phyloP scores from a whole-genome alignment of 2,113 vertebrate species.

The Sardina pilchardus region DNA sequence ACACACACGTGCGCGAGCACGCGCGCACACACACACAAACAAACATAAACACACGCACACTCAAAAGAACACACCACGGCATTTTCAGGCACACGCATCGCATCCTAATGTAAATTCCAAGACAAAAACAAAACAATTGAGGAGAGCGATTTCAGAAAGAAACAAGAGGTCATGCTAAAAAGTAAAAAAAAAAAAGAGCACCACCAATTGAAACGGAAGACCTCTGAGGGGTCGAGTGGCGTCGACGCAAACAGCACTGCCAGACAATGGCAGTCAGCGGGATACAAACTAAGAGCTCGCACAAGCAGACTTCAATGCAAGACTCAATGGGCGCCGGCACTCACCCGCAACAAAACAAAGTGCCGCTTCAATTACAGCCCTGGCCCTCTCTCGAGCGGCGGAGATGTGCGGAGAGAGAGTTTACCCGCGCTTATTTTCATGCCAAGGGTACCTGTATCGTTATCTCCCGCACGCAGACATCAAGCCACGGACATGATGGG shows the following conservation, averaged over 20 bases:
- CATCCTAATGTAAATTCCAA: neutral
- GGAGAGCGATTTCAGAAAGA: no score
- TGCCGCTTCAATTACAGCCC: neutral
- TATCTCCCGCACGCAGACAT: no score
- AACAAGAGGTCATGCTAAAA: no score
- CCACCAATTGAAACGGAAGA: neutral
- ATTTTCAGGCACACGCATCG: neutral
- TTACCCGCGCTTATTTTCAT: neutral
- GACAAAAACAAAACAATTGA: neutral
- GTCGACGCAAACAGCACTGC: neutral
- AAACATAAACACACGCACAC: neutral
- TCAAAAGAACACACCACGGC: neutral
- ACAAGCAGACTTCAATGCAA: neutral
- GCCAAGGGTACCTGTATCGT: no score
- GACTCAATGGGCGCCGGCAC: neutral
- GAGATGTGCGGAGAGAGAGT: neutral
- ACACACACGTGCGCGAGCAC: neutral
- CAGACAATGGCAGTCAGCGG: neutral
- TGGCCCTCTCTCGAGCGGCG: neutral
- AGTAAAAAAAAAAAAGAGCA: neutral
- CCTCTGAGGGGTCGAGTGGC: neutral
- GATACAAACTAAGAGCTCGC: neutral
- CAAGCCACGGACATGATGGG: no score
- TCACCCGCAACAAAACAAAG: slow-evolving; percentile 1
- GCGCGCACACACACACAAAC: neutral